Evolutionary conservation across 2,113 vertebrate species (phyloP), one percentile per base, ranked within the genome.

Genomic region (Carassius carassius): DNA sequence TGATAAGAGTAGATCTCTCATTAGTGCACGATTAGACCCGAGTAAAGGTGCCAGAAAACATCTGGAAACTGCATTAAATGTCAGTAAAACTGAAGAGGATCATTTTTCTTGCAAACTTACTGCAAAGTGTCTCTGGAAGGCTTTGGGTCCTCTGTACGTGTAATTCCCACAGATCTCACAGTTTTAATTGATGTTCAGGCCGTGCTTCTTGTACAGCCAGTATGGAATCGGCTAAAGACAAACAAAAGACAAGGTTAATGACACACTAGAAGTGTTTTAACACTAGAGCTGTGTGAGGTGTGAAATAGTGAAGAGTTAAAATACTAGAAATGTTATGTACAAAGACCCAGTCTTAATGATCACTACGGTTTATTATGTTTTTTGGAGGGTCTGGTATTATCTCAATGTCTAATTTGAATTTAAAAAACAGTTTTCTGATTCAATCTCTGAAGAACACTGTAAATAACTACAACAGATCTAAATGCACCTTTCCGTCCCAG

Each of bases 121-220:
- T 51, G 96, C 96, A 73, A 97, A 97, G 89, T 97, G 96, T n/a
- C 98, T 93, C 93, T 99, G 98, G 90, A 99, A 99, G 19, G 98
- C 98, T 87, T 99, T 99, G 84, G 98, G 98, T 32, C 98, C 98
- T 74, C 97, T 91, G 94, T 99, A 99, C 0, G 97, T 99, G 91
- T 99, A 99, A 93, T 99, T 99, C 7, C 98, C 97, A 87, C 98
- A 99, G 32, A 99, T 99, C 94, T 99, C 98, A 93, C 98, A 99
- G 88, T 99, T 99, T 94, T 99, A 99, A 94, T 99, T 99, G 94
- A 99, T 99, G 90, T 99, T 99, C 54, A 99, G 91, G 1, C 98
- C 98, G 0, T 99, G 98, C 3, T 98, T 93, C 86, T 99, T 99
- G 23, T 99, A 99, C 1, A 99, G 84, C 98, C 98, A 99, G 92